Evolutionary conservation across 64 coral and sea anemone genomes (phyloP), one percentile per base, ranked within the genome.

Genomic region (Montipora efflorescens): DNA sequence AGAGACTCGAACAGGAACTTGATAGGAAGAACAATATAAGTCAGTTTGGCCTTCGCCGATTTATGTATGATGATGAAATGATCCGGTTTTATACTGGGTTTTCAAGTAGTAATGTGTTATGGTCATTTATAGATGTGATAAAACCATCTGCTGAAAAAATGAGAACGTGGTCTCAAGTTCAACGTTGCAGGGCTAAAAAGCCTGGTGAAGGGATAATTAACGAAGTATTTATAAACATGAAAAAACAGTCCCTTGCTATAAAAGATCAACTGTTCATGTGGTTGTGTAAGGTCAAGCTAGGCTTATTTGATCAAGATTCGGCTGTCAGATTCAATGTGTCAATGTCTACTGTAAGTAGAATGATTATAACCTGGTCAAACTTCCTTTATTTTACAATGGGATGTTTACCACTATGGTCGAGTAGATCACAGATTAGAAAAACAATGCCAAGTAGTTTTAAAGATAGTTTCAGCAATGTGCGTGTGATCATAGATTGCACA

Each of bases 221-320:
- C 51, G 73, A 75, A 72, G 14, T 74, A 73, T 88, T 75, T 88
- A 44, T 88, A 16, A 88, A 88, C 85, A 88, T 88, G 73, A 88
- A 77, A 45, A 90, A 90, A 78, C 87, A 90, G 18, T 62, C 87
- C 22, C 87, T 90, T 23, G 48, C 75, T 67, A 45, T 90, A 78
- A 57, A 90, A 90, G 75, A 79, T 78, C 75, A 90, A 78, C 57
- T 90, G 43, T 90, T 90, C 22, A 67, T 90, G 87, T 90, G 87
- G 74, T 78, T 90, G 87, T 78, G 74, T 90, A 90, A 90, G 51
- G 74, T 90, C 51, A 90, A 64, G 5, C 75, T 77, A 6, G 87
- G 87, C 77, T 89, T 89, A 89, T 78, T 89, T 76, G 87, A 89
- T 78, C 48, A 89, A 78, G 87, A 90, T 67, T 62, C 79, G 22